Evolutionary conservation across 2,113 vertebrate genomes (phyloP).

Genomic region (Rutilus rutilus): DNA sequence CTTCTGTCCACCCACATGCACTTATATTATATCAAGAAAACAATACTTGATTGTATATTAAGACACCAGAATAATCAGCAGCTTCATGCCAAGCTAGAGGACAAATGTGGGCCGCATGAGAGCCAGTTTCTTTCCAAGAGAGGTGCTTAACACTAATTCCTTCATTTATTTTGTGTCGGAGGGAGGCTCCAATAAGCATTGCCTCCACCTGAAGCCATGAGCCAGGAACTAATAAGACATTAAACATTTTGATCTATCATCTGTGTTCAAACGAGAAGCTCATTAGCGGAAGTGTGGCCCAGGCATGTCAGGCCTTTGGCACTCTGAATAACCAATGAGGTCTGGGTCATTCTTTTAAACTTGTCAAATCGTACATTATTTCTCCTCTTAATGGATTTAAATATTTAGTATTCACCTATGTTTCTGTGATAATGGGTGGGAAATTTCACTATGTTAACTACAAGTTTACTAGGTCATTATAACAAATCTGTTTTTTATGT

Average conservation of each 20-base stretch:
- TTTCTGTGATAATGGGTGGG: constrained; percentile 19
- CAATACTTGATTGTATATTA: constrained; percentile 26
- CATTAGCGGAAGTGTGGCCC: constrained; percentile 56
- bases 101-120: constrained; percentile 46
- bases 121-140: constrained; percentile 48
- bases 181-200: constrained; percentile 60
- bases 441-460: constrained; percentile 34
- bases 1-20: constrained; percentile 28
- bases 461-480: constrained; percentile 14
- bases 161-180: constrained; percentile 67
- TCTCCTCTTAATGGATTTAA: constrained; percentile 22
- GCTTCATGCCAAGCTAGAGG: constrained; percentile 53
- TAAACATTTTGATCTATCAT: constrained; percentile 69
- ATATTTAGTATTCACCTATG: constrained; percentile 40
- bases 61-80: constrained; percentile 20
- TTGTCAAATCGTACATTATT: constrained; percentile 55
- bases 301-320: constrained; percentile 44
- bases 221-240: constrained; percentile 66
- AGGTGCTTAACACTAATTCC: constrained; percentile 69
- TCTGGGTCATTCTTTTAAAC: constrained; percentile 28
- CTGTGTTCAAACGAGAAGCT: constrained; percentile 64
- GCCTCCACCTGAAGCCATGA: constrained; percentile 67
- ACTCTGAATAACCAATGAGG: constrained; percentile 42
- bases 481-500: not conserved
- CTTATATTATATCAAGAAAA: constrained; percentile 29